Percentiles rank a stretch among this genome's conserved stretches.
These are phyloP conservation scores for Poecile atricapillus DNA, from an alignment of 2,113 vertebrate species.

Conservation along the genomic window DNA sequence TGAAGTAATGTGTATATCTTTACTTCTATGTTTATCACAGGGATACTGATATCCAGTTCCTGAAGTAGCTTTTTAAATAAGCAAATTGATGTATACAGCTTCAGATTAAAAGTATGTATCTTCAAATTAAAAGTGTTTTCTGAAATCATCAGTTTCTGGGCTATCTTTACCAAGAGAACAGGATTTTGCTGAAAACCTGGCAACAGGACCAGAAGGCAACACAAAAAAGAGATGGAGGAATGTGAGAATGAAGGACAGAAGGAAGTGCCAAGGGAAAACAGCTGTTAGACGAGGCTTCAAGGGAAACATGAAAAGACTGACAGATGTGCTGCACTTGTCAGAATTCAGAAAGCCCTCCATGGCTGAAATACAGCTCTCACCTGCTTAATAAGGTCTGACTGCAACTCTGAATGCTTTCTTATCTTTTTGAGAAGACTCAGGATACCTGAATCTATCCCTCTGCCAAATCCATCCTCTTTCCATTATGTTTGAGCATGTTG, in stretches of 20 bases:
- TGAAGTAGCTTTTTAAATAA: not conserved
- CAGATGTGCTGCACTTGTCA: slow-evolving; percentile 17
- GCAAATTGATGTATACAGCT: not conserved
- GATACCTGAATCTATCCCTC: not conserved
- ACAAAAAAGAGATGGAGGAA: not conserved
- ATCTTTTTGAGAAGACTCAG: not conserved
- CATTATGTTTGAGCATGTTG: not conserved
- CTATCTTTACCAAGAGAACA: not conserved
- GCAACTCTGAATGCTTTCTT: not conserved
- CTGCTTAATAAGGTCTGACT: not conserved
- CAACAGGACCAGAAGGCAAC: not conserved
- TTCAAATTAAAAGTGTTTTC: not conserved
- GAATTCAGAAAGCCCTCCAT: not conserved
- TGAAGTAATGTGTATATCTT: not conserved
- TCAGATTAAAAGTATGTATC: not conserved
- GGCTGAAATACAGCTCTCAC: not conserved
- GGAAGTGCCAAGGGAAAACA: not conserved
- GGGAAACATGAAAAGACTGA: slow-evolving; percentile 7
- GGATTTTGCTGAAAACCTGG: not conserved
- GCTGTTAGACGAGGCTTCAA: not conserved
- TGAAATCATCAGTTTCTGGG: not conserved
- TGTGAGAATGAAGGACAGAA: not conserved
- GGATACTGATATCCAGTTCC: not conserved
- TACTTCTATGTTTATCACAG: not conserved
- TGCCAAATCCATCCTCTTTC: not conserved